Evolutionary conservation across 2,113 vertebrate species (phyloP).

Genomic region (Toxostoma redivivum): DNA sequence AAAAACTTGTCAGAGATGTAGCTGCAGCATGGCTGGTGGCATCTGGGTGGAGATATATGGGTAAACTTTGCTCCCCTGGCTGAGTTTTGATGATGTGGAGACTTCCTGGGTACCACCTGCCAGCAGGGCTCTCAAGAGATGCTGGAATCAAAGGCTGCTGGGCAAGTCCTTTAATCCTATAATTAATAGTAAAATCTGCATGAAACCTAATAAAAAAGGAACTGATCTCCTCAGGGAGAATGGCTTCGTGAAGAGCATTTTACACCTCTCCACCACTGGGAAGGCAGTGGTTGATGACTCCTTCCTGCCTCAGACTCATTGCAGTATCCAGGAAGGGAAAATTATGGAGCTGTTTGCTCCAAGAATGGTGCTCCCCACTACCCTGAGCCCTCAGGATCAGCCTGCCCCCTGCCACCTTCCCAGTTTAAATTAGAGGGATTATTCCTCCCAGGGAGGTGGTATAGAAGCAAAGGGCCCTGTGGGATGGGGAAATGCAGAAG

Average conservation of each 20-base stretch:
- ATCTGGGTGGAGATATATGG: background rate
- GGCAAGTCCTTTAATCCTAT: background rate
- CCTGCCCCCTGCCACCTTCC: background rate
- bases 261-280: background rate
- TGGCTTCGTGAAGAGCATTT: background rate
- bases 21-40: background rate
- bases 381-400: background rate
- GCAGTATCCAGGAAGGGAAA: background rate
- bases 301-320: background rate
- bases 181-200: background rate
- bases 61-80: background rate
- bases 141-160: background rate
- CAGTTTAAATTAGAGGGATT: background rate
- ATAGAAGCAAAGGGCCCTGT: background rate
- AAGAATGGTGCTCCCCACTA: background rate
- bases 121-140: fast-evolving
- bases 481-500: background rate
- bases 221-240: background rate
- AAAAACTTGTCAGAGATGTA: background rate
- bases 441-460: background rate
- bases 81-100: background rate
- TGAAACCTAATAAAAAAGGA: background rate
- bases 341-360: background rate
- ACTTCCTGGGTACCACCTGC: fast-evolving
- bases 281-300: background rate